Base-by-base conservation (phyloP, 2,888 invertebrate species). In the Caenorhabditis parvicauda region DNA sequence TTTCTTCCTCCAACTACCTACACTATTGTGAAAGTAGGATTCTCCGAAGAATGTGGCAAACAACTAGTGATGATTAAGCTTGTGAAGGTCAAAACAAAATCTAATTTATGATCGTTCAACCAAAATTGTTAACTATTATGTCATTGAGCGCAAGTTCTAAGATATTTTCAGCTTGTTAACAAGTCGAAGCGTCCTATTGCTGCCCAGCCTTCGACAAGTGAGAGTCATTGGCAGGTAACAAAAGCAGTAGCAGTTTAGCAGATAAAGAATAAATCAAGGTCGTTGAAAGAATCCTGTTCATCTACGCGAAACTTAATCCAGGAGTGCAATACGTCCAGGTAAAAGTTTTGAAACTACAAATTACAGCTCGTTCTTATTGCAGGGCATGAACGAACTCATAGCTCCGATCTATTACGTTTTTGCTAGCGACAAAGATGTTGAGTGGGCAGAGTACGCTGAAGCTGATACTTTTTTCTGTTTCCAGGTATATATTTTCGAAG, bases 311-410 rank as follows among this genome's bases (percentile, higher is more conserved):
- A 84, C 86, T 96, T 14, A 98, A 98, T 85, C 93, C 95, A 0
- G 96, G 96, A 0, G 93, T 95, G 81, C 89, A 93, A 12, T 86
- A 86, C 74, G 85, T 86, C n/a, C 85, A 86, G 82, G 84, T 84
- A 48, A 64, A 62, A 29, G 28, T 44, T 14, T 19, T 21, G 21
- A 24, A 37, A 14, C 22, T 38, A 25, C 19, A 4, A 47, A 38
- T n/a, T 24, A 14, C 7, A 6, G 27, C 14, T 46, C 24, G 24
- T 3, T 41, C 25, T 19, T 2, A 41, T 27, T 70, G 58, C 91
- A 96, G 84, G 98, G 98, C 51, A 98, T 99, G 96, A 98, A 98
- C 84, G 98, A 99, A 84, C 93, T 98, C 75, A 89, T 98, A 42
- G 98, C 95, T 0, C 96, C 96, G 6, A 92, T 98, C 77, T 98